Percentiles rank a stretch among this genome's conserved stretches.
These are phyloP conservation scores for Diploscapter pachys DNA, from an alignment of 1,140 invertebrate genomes.

Conservation along the genomic window DNA sequence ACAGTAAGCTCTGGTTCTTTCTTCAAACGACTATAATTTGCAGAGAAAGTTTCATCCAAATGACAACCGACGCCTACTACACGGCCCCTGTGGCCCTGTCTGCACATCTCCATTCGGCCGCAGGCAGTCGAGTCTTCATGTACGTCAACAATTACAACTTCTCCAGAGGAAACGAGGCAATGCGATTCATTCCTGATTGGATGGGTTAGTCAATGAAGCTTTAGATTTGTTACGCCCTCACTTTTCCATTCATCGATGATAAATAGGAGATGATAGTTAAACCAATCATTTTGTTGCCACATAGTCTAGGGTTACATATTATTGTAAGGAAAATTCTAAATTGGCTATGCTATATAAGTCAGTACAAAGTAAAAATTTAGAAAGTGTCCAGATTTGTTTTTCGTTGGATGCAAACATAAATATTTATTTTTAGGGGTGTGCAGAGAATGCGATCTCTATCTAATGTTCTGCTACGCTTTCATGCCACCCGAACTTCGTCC, in stretches of 20 bases:
- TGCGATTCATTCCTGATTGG: slow-evolving; percentile 44
- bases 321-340: no score
- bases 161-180: slow-evolving; percentile 31
- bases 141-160: slow-evolving; percentile 59
- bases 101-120: slow-evolving; percentile 52
- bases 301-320: no score
- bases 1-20: no score
- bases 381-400: no score
- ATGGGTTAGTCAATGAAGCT: slow-evolving; percentile 38
- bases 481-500: slow-evolving; percentile 48
- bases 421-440: slow-evolving; percentile 41
- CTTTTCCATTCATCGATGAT: no score
- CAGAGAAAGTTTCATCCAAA: slow-evolving; percentile 51
- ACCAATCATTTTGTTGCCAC: no score
- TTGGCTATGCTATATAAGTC: no score
- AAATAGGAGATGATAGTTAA: no score
- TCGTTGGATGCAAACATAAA: not conserved
- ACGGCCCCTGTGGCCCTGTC: slow-evolving; percentile 51
- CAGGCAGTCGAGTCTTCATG: slow-evolving; percentile 54
- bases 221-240: no score
- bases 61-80: slow-evolving; percentile 55
- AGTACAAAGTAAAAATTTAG: no score
- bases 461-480: slow-evolving; percentile 55
- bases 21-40: no score
- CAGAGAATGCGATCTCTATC: slow-evolving; percentile 56